Evolutionary conservation across 2,888 invertebrate species (phyloP).

Genomic region (Sphaeridia pumilis): DNA sequence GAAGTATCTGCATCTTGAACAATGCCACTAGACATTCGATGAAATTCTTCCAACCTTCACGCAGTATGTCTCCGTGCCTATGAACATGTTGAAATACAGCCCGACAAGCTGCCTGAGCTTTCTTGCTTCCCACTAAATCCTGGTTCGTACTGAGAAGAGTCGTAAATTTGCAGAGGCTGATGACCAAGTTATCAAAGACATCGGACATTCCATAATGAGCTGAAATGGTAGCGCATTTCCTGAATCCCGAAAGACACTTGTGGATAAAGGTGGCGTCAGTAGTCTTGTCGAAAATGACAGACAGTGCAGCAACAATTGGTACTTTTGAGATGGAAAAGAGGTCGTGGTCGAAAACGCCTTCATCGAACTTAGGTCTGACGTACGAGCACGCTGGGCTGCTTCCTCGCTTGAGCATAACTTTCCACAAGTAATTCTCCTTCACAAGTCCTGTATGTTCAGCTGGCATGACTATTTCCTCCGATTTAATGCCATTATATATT

Average conservation of each 20-base stretch:
- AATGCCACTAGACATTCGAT: constrained; percentile 79
- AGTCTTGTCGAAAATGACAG: constrained; percentile 67
- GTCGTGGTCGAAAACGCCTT: constrained; percentile 65
- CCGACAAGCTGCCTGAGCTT: constrained; percentile 73
- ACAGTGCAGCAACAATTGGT: constrained; percentile 74
- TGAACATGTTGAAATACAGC: constrained; percentile 75
- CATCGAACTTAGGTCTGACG: constrained; percentile 50
- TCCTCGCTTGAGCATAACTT: constrained; percentile 73
- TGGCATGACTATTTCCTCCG: constrained; percentile 98
- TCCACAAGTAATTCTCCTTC: constrained; percentile 95
- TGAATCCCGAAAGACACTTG: constrained; percentile 26
- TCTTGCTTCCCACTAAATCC: constrained; percentile 39
- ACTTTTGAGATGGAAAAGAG: constrained; percentile 81
- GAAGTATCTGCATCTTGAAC: constrained; percentile 70
- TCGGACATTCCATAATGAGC: constrained; percentile 65
- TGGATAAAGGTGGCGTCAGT: constrained; percentile 44
- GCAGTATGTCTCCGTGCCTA: constrained; percentile 78
- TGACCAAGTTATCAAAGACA: constrained; percentile 82
- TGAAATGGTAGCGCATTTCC: constrained; percentile 62
- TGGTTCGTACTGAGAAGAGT: constrained; percentile 48
- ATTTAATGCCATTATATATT: constrained; percentile 78
- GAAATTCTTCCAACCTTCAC: constrained; percentile 90
- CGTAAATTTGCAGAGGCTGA: constrained; percentile 91
- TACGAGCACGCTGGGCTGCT: constrained; percentile 57
- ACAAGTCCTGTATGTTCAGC: constrained; percentile 92